phyloP scores from a whole-genome alignment of 2,888 invertebrate species.

The Eupithecia vulgata region DNA sequence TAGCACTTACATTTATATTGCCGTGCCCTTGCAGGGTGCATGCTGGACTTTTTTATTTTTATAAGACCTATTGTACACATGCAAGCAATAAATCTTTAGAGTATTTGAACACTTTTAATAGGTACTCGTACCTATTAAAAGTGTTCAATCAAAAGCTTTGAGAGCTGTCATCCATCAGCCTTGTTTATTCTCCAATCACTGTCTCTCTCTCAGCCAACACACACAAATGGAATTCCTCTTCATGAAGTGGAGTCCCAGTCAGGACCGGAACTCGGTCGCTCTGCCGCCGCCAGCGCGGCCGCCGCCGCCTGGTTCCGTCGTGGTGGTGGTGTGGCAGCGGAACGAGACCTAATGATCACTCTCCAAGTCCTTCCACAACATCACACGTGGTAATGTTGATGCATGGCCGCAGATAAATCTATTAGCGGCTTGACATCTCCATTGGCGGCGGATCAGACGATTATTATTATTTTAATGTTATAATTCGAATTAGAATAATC shows the following conservation, averaged over 20 bases:
- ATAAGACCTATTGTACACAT: too few relatives aligned
- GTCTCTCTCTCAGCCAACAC: background rate
- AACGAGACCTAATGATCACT: constrained; percentile 61
- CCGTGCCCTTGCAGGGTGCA: too few relatives aligned
- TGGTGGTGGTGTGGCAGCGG: constrained; percentile 30
- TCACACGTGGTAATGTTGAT: constrained; percentile 64
- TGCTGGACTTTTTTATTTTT: too few relatives aligned
- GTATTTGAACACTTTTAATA: too few relatives aligned
- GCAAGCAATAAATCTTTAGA: too few relatives aligned
- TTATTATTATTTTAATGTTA: constrained; percentile 81
- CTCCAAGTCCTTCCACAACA: constrained; percentile 54
- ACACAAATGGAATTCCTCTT: background rate
- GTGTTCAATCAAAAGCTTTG: too few relatives aligned
- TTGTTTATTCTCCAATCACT: background rate
- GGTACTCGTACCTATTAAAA: background rate
- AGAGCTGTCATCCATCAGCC: background rate
- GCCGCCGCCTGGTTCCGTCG: constrained; percentile 1
- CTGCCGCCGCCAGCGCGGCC: background rate
- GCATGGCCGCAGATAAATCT: constrained; percentile 73
- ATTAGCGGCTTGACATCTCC: constrained; percentile 73
- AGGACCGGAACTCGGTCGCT: background rate
- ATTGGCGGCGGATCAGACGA: constrained; percentile 63
- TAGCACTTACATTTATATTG: too few relatives aligned
- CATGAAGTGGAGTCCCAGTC: background rate
- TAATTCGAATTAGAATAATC: constrained; percentile 82